Conservation (phyloP, 2,797 vertebrate species). For the Aeoliscus strigatus region DNA sequence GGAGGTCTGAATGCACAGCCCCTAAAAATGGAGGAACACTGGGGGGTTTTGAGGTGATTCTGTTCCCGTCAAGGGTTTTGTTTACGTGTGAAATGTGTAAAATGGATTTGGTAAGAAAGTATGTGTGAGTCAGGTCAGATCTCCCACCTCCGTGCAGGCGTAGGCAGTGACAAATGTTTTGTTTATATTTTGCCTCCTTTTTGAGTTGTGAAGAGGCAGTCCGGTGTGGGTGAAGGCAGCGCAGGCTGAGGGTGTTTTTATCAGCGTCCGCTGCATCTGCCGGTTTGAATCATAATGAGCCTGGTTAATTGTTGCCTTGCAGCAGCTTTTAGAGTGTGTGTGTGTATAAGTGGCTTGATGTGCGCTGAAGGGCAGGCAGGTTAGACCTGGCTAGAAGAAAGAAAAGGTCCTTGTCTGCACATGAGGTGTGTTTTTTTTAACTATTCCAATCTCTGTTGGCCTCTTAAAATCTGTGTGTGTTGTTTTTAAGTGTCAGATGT, state of each 20-base stretch:
- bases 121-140: constrained; percentile 51
- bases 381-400: background rate
- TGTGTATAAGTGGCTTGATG: constrained; percentile 21
- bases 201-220: constrained; percentile 46
- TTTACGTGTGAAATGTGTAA: constrained; percentile 12
- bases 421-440: constrained; percentile 24
- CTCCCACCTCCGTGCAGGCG: constrained; percentile 52
- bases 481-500: too few species aligned
- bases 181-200: constrained; percentile 17
- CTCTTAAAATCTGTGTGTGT: too few species aligned
- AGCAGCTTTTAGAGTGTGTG: constrained; percentile 32
- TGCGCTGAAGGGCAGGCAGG: constrained; percentile 18
- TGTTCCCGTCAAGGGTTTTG: constrained; percentile 23
- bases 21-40: constrained; percentile 23
- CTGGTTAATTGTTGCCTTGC: constrained; percentile 41
- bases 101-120: constrained; percentile 44
- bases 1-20: constrained; percentile 37
- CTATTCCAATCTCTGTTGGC: too few species aligned
- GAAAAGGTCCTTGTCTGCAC: constrained; percentile 1
- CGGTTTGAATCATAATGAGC: constrained; percentile 49
- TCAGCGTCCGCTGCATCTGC: constrained; percentile 22
- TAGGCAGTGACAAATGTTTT: constrained; percentile 55
- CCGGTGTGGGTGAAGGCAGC: constrained; percentile 42
- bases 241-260: constrained; percentile 42
- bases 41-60: constrained; percentile 15